Evolutionary conservation across 2,113 vertebrate species (phyloP).

Genomic region (Tylochromis polylepis): DNA sequence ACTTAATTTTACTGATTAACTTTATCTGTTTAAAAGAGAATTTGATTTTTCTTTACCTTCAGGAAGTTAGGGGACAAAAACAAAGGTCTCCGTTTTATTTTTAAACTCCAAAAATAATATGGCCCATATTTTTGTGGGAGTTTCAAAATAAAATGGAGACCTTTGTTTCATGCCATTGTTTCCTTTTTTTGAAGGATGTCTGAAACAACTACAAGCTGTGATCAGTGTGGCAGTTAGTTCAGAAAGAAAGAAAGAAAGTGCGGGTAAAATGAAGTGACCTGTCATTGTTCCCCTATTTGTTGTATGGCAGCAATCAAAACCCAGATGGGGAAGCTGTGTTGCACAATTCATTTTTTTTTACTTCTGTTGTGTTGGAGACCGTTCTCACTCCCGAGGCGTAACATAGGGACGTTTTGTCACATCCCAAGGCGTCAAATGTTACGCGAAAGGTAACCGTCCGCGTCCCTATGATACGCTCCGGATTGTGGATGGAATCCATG

Average conservation of each 20-base stretch:
- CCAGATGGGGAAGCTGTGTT: not conserved
- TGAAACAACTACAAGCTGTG: not conserved
- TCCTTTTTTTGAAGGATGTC: not conserved
- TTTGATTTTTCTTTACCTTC: not conserved
- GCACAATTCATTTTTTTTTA: not conserved
- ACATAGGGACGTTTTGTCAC: too few relatives aligned
- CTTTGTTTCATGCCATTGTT: not conserved
- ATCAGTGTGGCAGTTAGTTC: not conserved
- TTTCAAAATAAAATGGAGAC: not conserved
- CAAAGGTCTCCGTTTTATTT: not conserved
- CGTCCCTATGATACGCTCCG: too few relatives aligned
- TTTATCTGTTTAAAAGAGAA: not conserved
- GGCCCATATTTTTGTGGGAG: not conserved
- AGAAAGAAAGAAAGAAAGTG: not conserved
- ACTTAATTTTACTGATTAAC: not conserved
- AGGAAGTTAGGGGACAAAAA: not conserved
- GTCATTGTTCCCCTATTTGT: slow-evolving; percentile 7
- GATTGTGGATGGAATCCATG: too few relatives aligned
- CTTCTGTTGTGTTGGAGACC: too few relatives aligned
- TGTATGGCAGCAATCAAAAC: slow-evolving; percentile 35
- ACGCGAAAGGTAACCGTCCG: too few relatives aligned
- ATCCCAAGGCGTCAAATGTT: too few relatives aligned
- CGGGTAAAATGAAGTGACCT: not conserved
- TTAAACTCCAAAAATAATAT: not conserved
- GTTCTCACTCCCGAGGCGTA: too few relatives aligned